Evolutionary conservation across 2,113 vertebrate species (phyloP), one percentile per base, ranked within the genome.

Genomic region (Myotis yumanensis): DNA sequence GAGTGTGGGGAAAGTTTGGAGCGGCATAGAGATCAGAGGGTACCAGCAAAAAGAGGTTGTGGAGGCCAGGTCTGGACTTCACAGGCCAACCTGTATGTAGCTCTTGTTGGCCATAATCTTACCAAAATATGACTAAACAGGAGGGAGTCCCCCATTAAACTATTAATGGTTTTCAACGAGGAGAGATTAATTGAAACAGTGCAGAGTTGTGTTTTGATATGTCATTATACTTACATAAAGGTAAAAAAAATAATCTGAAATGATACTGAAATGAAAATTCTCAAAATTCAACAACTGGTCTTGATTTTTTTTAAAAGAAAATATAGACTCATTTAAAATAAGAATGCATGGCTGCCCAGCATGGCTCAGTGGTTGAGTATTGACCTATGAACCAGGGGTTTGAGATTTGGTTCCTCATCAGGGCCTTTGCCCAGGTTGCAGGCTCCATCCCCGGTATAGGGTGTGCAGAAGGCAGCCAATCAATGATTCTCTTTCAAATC

Each of bases 151-250:
- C 71, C 43, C 15, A 52, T 64, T 71, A n/a, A 62, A 59, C 66
- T 37, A 94, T 15, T 79, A 32, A n/a, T 51, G 66, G 18, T 72
- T 82, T 76, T 73, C 25, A 7, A 64, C 73, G 40, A 57, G 4
- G 51, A 69, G 48, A 18, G 14, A 86, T 93, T 73, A 89, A 37
- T 91, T 89, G 16, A 14, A 82, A 48, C 4, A 43, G n/a, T 77
- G 17, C 40, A 79, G 95, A 87, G n/a, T 23, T 68, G 48, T 72
- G 4, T 82, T 68, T 76, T 95, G 30, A 82, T 95, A 68, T 18
- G 73, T 59, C 12, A 46, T 92, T 23, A 32, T 57, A 71, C 3
- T 77, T 89, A 51, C 2, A 52, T 30, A 68, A 90, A 84, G 9
- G 62, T 80, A 52, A 81, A 80, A 71, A 23, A 66, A 25, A 75